Evolutionary conservation across 1,140 invertebrate species (phyloP).

Genomic region (Drosophila bipectinata): DNA sequence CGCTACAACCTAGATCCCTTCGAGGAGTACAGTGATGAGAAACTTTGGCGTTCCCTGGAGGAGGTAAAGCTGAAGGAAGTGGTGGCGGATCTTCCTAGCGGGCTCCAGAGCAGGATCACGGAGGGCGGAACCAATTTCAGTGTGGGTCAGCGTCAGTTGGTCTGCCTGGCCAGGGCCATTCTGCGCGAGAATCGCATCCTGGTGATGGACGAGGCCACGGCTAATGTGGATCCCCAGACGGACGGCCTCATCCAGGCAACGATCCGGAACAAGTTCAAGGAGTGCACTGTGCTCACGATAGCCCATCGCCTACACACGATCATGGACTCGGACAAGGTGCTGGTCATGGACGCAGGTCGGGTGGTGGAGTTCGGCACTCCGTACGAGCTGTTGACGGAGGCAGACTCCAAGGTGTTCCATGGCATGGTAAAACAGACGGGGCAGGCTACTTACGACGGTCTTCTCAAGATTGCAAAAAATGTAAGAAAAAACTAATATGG

Average conservation of each 20-base stretch:
- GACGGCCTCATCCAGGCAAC: conserved; percentile 90
- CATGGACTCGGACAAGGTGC: conserved; percentile 87
- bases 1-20: conserved; percentile 95
- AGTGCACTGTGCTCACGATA: conserved; percentile 93
- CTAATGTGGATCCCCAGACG: conserved; percentile 89
- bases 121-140: conserved; percentile 92
- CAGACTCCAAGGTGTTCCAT: conserved; percentile 85
- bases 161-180: conserved; percentile 91
- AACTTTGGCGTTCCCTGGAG: conserved; percentile 92
- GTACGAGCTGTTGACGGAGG: conserved; percentile 85
- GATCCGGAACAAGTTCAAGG: conserved; percentile 89
- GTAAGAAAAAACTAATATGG: conserved; percentile 39
- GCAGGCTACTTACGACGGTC: conserved; percentile 85
- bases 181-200: conserved; percentile 91
- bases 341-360: conserved; percentile 87
- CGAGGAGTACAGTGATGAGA: conserved; percentile 89
- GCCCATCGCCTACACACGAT: conserved; percentile 93
- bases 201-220: conserved; percentile 89
- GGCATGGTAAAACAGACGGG: conserved; percentile 89
- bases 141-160: conserved; percentile 92
- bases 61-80: conserved; percentile 89
- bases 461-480: conserved; percentile 87
- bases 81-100: conserved; percentile 87
- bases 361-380: conserved; percentile 88
- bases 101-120: conserved; percentile 88